Evolutionary conservation across 2,888 invertebrate genomes (phyloP), one percentile per base, ranked within the genome.

Genomic region (Limnephilus rhombicus): DNA sequence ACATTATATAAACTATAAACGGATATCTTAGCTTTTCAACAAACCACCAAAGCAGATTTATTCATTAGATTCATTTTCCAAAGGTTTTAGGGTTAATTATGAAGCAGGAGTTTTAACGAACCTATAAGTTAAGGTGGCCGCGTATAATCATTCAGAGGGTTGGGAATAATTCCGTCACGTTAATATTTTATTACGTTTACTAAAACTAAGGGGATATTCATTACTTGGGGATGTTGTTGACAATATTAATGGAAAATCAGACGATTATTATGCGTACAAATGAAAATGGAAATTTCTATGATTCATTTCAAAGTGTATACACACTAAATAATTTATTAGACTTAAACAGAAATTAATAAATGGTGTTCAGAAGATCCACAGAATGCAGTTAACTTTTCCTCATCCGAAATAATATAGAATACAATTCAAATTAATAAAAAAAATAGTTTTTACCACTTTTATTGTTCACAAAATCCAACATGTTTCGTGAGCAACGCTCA

Each of bases 1-100:
- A 12, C 41, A 12, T 18, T 45, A 85, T 45, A 85, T 41, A 85
- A 85, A 18, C 15, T 24, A 41, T n/a, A n/a, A 41, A 41, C 85
- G 85, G 24, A 45, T 85, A 85, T 41, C 37, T 41, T 85, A n/a
- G 85, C 37, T 85, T 85, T 85, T 41, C 85, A 41, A 85, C 85
- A 37, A 29, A 37, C 68, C 24, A 68, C 68, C 68, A 11, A 68
- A 24, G 24, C 24, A 68, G 68, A 68, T 68, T 68, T 24, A 68
- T 68, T 24, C 68, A 24, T 18, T 83, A 34, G 15, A 37, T 31
- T 83, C 82, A 31, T 83, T 83, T 83, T 83, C 68, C 24, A 68
- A 68, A 68, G 24, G 68, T 68, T 68, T 68, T 68, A 24, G 68
- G n/a, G 68, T n/a, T 13, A 34, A 83, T 83, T 83, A 83, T 41